Percentiles rank a stretch among this genome's conserved stretches.
phyloP scores from a whole-genome alignment of 1,140 invertebrate species.

The Brachionus calyciflorus region DNA sequence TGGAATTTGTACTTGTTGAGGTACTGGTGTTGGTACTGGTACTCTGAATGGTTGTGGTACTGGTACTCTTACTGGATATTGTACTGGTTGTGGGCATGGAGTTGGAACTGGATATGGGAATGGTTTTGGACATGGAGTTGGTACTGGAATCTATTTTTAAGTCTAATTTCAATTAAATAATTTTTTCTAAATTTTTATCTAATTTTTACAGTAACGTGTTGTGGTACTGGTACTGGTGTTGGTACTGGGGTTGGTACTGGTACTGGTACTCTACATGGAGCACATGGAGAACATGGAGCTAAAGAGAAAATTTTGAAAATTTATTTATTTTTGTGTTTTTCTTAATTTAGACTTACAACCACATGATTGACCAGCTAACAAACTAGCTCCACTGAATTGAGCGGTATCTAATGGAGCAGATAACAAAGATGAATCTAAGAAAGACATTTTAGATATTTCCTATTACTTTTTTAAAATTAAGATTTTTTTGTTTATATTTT shows the following conservation, averaged over 20 bases:
- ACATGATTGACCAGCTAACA: neutral
- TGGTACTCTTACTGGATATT: too few relatives aligned
- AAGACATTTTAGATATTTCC: neutral
- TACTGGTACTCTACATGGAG: neutral
- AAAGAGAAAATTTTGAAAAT: too few relatives aligned
- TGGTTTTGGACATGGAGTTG: constrained; percentile 12
- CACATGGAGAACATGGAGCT: too few relatives aligned
- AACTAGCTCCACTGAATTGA: neutral
- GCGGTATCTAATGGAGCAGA: neutral
- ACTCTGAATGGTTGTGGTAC: neutral
- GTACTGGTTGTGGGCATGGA: neutral
- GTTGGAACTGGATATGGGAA: constrained; percentile 4
- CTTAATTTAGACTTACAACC: neutral
- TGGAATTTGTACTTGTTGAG: neutral
- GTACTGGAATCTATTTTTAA: too few relatives aligned
- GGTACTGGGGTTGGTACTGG: constrained; percentile 6
- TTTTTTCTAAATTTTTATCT: neutral
- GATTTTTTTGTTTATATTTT: neutral
- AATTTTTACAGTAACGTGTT: neutral
- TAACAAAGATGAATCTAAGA: neutral
- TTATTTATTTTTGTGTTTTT: neutral
- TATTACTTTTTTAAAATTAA: neutral
- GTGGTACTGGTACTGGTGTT: neutral
- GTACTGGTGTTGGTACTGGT: neutral
- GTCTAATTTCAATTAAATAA: neutral